A percentile compares a stretch with the other conserved stretches of the same genome.
phyloP scores from a whole-genome alignment of 1,140 invertebrate genomes.

The Neelides sp. region DNA sequence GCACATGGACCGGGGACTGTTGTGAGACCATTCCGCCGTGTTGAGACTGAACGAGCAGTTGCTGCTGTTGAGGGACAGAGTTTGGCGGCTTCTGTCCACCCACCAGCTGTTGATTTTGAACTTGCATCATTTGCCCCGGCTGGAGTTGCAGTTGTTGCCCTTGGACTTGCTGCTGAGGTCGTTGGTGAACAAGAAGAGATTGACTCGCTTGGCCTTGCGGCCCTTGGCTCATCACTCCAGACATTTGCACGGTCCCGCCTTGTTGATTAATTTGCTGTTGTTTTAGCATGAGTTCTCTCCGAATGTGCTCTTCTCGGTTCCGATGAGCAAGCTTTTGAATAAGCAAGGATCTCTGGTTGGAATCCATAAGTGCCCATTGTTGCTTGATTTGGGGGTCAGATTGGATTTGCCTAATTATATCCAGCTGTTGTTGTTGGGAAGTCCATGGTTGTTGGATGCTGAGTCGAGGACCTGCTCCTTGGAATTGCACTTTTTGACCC shows the following conservation, averaged over 20 bases:
- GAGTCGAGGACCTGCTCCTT: conserved; percentile 2
- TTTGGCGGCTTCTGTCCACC: conserved; percentile 7
- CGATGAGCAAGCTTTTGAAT: conserved; percentile 27
- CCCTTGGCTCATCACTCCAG: neutral
- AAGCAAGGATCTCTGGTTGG: conserved; percentile 17
- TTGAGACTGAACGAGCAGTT: conserved; percentile 10
- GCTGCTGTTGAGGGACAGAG: conserved; percentile 3
- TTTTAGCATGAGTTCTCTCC: conserved; percentile 20
- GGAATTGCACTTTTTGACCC: conserved; percentile 5
- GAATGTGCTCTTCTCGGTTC: conserved; percentile 26
- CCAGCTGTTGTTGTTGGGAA: conserved; percentile 19
- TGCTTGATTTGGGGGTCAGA: conserved; percentile 25
- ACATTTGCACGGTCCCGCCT: too few species aligned
- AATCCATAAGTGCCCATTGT: conserved; percentile 28
- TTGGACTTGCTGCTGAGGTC: conserved; percentile 1
- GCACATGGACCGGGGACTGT: too few species aligned
- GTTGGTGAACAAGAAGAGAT: neutral
- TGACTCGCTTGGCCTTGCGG: neutral
- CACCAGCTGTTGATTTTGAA: neutral
- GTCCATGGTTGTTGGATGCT: conserved; percentile 10
- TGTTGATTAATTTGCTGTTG: conserved; percentile 18
- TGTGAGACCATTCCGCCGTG: too few species aligned
- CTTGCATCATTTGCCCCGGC: neutral
- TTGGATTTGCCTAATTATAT: conserved; percentile 26
- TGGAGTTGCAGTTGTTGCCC: conserved; percentile 4